These are phyloP conservation scores for Perognathus longimembris DNA, from an alignment of 2,113 vertebrate species.

Conservation along the genomic window DNA sequence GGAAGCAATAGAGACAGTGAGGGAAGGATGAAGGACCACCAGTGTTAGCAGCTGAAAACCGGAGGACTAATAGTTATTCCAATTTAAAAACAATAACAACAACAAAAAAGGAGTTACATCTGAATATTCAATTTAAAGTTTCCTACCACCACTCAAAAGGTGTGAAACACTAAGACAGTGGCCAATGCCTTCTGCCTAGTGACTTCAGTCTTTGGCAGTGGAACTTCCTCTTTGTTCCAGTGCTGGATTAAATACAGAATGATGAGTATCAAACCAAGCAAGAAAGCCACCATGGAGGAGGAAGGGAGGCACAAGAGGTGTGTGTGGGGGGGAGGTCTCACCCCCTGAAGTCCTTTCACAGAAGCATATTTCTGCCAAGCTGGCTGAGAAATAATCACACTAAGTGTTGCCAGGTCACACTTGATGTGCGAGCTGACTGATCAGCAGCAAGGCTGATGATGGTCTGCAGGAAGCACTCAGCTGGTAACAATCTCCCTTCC, in stretches of 20 bases:
- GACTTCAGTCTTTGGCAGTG: neutral
- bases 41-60: neutral
- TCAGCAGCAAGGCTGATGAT: neutral
- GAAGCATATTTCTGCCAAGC: neutral
- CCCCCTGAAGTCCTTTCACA: neutral
- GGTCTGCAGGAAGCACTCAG: neutral
- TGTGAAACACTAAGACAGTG: neutral
- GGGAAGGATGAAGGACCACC: neutral
- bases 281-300: neutral
- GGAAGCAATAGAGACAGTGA: no score
- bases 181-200: neutral
- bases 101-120: neutral
- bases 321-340: neutral
- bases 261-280: neutral
- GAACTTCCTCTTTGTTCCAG: slow-evolving; percentile 24
- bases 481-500: neutral
- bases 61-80: neutral
- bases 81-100: neutral
- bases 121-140: slow-evolving; percentile 8
- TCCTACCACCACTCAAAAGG: neutral
- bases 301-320: no score
- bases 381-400: neutral
- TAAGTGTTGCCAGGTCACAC: neutral
- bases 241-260: neutral
- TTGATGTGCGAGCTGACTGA: neutral